A percentile compares a stretch with the other conserved stretches of the same genome.
Evolutionary conservation across 2,113 vertebrate species (phyloP).

Genomic region (Mustela nigripes): DNA sequence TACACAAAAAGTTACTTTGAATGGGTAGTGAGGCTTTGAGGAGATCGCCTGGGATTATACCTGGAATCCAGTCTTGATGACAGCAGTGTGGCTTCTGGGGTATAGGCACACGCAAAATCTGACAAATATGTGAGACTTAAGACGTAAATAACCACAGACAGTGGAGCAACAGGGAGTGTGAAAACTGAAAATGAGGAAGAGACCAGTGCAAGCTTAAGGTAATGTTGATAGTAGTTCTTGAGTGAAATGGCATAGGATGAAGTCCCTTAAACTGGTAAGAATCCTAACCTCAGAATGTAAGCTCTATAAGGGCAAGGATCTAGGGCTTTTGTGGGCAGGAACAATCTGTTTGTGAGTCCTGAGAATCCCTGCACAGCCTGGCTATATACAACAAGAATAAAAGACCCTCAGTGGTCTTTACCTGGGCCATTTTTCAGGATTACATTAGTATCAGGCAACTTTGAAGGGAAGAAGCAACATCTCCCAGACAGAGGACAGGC

Average conservation of each 20-base stretch:
- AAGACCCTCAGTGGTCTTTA: neutral
- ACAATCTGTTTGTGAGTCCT: neutral
- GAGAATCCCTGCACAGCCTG: neutral
- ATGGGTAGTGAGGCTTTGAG: neutral
- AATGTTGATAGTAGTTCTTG: neutral
- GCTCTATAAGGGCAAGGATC: neutral
- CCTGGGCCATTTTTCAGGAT: neutral
- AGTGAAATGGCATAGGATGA: neutral
- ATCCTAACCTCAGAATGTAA: neutral
- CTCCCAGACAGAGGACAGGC: neutral
- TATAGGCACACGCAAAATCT: neutral
- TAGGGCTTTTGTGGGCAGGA: neutral
- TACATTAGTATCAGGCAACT: neutral
- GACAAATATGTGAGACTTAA: neutral
- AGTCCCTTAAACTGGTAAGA: neutral
- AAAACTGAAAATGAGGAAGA: neutral
- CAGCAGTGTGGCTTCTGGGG: neutral
- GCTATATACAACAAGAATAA: neutral
- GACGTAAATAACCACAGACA: neutral
- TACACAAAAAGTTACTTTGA: neutral
- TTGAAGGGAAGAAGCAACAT: neutral
- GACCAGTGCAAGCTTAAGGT: neutral
- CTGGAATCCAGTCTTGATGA: neutral
- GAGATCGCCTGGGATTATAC: neutral
- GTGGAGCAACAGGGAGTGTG: neutral